Percentiles rank a stretch among this genome's conserved stretches.
phyloP scores from a whole-genome alignment of 1,140 invertebrate species.

The Drosophila grimshawi region DNA sequence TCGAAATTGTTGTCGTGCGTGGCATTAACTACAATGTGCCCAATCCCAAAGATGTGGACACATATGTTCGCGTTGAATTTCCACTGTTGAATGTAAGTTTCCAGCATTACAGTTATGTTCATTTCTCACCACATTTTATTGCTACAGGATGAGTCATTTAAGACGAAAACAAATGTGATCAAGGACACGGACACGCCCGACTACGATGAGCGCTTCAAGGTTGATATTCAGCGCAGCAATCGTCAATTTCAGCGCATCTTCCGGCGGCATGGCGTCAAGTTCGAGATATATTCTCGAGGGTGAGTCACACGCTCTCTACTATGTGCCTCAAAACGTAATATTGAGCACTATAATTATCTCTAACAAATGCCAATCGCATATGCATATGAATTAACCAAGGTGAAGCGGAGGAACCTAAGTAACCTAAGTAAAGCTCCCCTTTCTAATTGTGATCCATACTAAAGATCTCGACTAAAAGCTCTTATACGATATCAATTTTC shows the following conservation, averaged over 20 bases:
- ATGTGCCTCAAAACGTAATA: not conserved
- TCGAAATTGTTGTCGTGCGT: constrained; percentile 94
- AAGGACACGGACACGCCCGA: constrained; percentile 95
- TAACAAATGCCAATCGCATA: constrained; percentile 41
- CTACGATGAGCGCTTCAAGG: constrained; percentile 91
- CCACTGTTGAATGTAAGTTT: constrained; percentile 92
- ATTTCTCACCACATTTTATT: not conserved
- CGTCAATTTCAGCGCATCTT: constrained; percentile 93
- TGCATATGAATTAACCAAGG: constrained; percentile 35
- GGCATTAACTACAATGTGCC: constrained; percentile 94
- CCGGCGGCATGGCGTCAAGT: constrained; percentile 94
- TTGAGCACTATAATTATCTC: constrained; percentile 18
- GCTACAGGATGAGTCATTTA: constrained; percentile 90
- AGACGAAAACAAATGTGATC: constrained; percentile 90
- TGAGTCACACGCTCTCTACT: constrained; percentile 85
- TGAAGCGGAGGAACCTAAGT: constrained; percentile 12
- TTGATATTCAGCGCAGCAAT: constrained; percentile 92
- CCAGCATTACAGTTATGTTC: not conserved
- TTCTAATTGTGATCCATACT: not conserved
- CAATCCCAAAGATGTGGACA: constrained; percentile 95
- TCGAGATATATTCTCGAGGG: constrained; percentile 97
- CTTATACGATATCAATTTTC: not conserved
- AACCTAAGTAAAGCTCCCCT: constrained; percentile 3
- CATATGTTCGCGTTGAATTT: constrained; percentile 97
- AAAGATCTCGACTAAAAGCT: not conserved